A percentile compares a stretch with the other conserved stretches of the same genome.
These are phyloP conservation scores for Lissonota sp. DNA, from an alignment of 2,888 invertebrate genomes.

Conservation along the genomic window DNA sequence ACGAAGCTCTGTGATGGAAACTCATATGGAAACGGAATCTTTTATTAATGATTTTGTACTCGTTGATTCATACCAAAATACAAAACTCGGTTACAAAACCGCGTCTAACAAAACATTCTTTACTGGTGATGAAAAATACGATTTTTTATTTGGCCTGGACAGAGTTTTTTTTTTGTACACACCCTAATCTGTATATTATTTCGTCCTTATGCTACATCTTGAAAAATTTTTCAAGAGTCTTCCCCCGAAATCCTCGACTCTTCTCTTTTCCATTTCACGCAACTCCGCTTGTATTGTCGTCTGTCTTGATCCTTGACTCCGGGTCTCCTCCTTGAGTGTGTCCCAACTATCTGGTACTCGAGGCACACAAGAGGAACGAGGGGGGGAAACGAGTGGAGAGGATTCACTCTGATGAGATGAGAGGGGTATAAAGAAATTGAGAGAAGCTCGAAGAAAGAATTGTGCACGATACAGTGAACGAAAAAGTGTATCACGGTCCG, in stretches of 20 bases:
- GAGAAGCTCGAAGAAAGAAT: constrained; percentile 22
- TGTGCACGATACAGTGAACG: too few species aligned
- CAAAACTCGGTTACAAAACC: too few species aligned
- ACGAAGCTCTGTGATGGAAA: too few species aligned
- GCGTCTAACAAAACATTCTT: too few species aligned
- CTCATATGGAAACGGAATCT: too few species aligned
- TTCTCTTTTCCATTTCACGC: constrained; percentile 17
- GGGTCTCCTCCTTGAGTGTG: constrained; percentile 30
- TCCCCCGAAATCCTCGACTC: constrained; percentile 20
- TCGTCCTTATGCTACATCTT: constrained; percentile 37
- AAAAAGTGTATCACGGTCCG: background rate
- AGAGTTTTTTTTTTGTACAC: too few species aligned
- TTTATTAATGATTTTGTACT: too few species aligned
- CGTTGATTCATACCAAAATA: too few species aligned
- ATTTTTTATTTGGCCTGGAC: too few species aligned
- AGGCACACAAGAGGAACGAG: constrained; percentile 20
- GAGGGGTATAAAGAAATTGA: constrained; percentile 21
- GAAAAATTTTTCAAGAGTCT: constrained; percentile 52
- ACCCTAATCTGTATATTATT: background rate
- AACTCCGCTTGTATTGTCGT: constrained; percentile 24
- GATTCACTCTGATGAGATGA: background rate
- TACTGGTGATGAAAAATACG: too few species aligned
- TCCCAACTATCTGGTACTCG: constrained; percentile 38
- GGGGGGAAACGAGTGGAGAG: background rate
- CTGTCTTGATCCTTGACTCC: constrained; percentile 27